Evolutionary conservation across 2,797 vertebrate genomes (phyloP).

Genomic region (Xiphophorus birchmanni): DNA sequence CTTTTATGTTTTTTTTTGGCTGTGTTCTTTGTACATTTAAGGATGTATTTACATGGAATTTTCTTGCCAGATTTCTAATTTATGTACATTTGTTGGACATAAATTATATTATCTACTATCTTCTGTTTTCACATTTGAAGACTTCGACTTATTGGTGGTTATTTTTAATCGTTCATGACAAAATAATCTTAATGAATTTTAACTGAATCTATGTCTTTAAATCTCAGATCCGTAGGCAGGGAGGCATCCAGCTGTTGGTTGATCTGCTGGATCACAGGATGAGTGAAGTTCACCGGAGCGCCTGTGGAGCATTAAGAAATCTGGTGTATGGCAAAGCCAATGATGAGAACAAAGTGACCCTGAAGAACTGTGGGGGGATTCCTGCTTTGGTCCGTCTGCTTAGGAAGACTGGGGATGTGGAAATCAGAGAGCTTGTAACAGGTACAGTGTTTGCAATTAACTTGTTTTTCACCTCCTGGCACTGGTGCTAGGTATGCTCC

Average conservation of each 20-base stretch:
- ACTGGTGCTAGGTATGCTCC: not conserved
- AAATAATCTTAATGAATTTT: not conserved
- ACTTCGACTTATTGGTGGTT: not conserved
- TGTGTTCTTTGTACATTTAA: not conserved
- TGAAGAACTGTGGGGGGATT: constrained; percentile 98
- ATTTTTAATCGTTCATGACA: not conserved
- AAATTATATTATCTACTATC: too few relatives aligned
- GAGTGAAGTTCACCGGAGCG: constrained; percentile 97
- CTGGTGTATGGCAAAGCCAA: constrained; percentile 97
- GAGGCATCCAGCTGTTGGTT: constrained; percentile 95
- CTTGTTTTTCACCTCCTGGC: constrained; percentile 3
- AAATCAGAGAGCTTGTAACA: constrained; percentile 98
- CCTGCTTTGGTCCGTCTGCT: constrained; percentile 95
- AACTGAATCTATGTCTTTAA: not conserved
- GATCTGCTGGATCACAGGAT: constrained; percentile 97
- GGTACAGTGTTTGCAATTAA: constrained; percentile 67
- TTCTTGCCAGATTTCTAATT: too few relatives aligned
- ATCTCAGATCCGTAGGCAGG: constrained; percentile 93
- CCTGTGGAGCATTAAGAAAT: constrained; percentile 96
- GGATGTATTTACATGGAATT: not conserved
- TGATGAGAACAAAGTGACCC: constrained; percentile 96
- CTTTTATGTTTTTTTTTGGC: not conserved
- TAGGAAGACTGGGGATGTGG: constrained; percentile 93
- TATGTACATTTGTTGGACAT: too few relatives aligned
- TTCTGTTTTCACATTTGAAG: too few relatives aligned